Conservation (phyloP, 2,888 invertebrate species). For the Gryllus longicercus region DNA sequence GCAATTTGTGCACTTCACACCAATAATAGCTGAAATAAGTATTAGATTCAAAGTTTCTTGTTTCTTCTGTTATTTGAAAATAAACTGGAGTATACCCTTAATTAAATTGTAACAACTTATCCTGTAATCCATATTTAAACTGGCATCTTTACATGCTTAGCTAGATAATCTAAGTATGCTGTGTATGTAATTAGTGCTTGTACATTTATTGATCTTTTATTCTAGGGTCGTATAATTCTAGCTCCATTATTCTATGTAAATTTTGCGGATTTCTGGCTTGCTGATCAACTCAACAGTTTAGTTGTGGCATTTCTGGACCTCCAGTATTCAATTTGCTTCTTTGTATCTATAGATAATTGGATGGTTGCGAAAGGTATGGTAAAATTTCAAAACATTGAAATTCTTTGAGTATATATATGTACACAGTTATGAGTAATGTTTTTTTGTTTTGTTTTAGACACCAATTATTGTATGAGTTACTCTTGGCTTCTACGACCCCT, state of each 20-base stretch:
- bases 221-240: conserved; percentile 59
- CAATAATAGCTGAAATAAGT: too few relatives aligned
- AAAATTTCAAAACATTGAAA: background rate
- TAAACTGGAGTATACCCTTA: too few relatives aligned
- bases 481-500: conserved; percentile 57
- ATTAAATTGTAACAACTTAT: too few relatives aligned
- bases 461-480: conserved; percentile 51
- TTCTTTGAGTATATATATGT: background rate
- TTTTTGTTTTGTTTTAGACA: conserved; percentile 45
- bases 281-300: conserved; percentile 78
- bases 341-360: conserved; percentile 60
- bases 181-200: too few relatives aligned
- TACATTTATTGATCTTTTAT: conserved; percentile 36
- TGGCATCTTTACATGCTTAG: too few relatives aligned
- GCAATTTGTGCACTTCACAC: too few relatives aligned
- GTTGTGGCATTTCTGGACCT: conserved; percentile 72
- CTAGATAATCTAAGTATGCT: too few relatives aligned
- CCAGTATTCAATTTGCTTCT: conserved; percentile 76
- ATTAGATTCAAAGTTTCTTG: too few relatives aligned
- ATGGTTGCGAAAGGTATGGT: conserved; percentile 49
- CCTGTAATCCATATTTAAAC: too few relatives aligned
- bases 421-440: background rate
- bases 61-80: too few relatives aligned
- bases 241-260: conserved; percentile 76
- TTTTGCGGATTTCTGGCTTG: conserved; percentile 84